phyloP scores from a whole-genome alignment of 2,113 vertebrate genomes.

The Lagopus muta region DNA sequence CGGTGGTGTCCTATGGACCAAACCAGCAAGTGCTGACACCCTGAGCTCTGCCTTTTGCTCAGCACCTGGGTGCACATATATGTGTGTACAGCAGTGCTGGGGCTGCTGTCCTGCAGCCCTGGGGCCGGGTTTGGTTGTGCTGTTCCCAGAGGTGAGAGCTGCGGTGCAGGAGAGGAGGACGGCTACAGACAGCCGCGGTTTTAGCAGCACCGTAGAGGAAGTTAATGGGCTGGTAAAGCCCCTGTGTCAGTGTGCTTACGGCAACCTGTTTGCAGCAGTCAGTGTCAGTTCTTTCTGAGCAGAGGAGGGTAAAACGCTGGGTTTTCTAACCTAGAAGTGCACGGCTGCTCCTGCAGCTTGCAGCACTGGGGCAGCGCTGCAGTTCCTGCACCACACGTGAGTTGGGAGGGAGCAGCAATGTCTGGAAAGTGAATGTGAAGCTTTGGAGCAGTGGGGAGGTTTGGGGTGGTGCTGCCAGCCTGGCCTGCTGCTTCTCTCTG shows the following conservation, averaged over 20 bases:
- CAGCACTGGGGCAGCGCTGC: background rate
- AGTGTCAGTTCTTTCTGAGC: background rate
- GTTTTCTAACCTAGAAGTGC: background rate
- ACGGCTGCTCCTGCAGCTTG: background rate
- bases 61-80: no score
- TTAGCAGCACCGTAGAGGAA: background rate
- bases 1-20: fast-evolving
- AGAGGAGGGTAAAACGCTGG: background rate
- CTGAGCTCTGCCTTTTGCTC: no score
- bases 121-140: fast-evolving
- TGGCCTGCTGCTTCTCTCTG: background rate
- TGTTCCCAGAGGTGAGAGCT: background rate
- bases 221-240: background rate
- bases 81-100: no score
- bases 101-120: background rate
- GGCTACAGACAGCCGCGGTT: background rate
- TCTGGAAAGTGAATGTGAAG: background rate
- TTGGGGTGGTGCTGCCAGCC: background rate
- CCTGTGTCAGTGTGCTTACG: background rate
- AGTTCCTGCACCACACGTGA: background rate
- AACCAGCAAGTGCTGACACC: background rate
- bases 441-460: background rate
- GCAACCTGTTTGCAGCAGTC: background rate
- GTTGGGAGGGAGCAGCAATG: background rate
- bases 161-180: fast-evolving